Base-by-base conservation (phyloP, 2,113 vertebrate species). In the Leuciscus idus region DNA sequence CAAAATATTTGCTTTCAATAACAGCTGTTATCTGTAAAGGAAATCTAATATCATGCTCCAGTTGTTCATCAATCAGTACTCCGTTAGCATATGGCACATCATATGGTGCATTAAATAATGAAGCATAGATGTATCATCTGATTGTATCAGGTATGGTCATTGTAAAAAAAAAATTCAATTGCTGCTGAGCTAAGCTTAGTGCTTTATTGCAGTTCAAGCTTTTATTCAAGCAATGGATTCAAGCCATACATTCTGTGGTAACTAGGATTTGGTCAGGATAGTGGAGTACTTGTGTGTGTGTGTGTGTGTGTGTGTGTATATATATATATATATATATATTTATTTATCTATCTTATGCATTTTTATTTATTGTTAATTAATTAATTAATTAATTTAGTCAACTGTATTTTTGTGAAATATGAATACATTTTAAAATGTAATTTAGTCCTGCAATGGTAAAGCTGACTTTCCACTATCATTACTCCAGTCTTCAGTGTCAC, bases 31-130 rank as follows among this genome's bases (percentile, higher is more conserved):
- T 75, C 52, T 52, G 80, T 61, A 52, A 62, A 61, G 9, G 5
- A 21, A 39, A 61, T 52, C 57, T 74, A 59, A 61, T 66, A 26
- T 62, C 64, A 66, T 21, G 4, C 55, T 36, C 8, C 52, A 68
- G 33, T 72, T 83, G 81, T 83, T 83, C 68, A 59, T 33, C 70
- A 50, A 15, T 85, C 13, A 80, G 66, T 73, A 68, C 62, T 55
- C 30, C 13, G 30, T 72, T 55, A 39, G 48, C 39, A 55, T 52
- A n/a, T 50, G 70, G 48, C 55, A 59, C 33, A 74, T 82, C 70
- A 87, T 91, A 89, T 90, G 90, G 90, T 84, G 85, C 87, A 93
- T 93, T 92, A 91, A 93, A 92, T 92, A 87, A 90, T 88, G 86
- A 88, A 84, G 87, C 74, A 84, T 85, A 88, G 87, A 90, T 59